Conservation (phyloP, 2,113 vertebrate genomes). For the Copsychus sechellarum region DNA sequence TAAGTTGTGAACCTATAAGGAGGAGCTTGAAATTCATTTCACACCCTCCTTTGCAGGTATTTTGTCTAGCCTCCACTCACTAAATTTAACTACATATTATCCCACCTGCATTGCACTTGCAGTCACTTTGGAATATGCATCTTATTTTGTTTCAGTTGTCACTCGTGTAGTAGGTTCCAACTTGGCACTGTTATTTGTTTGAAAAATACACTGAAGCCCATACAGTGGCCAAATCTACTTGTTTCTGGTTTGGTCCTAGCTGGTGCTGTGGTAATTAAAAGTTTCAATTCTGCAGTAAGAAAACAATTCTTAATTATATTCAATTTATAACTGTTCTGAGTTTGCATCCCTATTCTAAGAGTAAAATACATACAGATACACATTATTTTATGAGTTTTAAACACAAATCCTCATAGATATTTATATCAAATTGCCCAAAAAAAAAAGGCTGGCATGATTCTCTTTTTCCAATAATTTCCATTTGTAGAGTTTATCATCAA, state of each 20-base stretch:
- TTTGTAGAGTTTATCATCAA: not conserved
- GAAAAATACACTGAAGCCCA: not conserved
- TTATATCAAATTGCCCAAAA: not conserved
- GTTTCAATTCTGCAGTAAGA: not conserved
- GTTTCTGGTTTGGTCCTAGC: not conserved
- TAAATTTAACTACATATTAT: not conserved
- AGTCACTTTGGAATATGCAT: not conserved
- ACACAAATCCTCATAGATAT: not conserved
- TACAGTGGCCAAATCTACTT: not conserved
- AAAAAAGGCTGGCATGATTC: not conserved
- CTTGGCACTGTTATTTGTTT: not conserved
- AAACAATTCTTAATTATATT: not conserved
- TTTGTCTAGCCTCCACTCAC: not conserved
- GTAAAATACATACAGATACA: not conserved
- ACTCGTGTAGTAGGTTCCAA: not conserved
- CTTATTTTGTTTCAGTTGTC: not conserved
- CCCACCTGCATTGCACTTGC: not conserved
- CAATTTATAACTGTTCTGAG: rapidly evolving
- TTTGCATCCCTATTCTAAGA: not conserved
- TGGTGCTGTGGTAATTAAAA: not conserved
- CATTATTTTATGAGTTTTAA: not conserved
- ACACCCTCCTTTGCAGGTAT: not conserved
- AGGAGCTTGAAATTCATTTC: not conserved
- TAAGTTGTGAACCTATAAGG: not conserved
- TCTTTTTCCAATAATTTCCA: not conserved